Evolutionary conservation across 2,113 vertebrate genomes (phyloP).

Genomic region (Penelope pileata): DNA sequence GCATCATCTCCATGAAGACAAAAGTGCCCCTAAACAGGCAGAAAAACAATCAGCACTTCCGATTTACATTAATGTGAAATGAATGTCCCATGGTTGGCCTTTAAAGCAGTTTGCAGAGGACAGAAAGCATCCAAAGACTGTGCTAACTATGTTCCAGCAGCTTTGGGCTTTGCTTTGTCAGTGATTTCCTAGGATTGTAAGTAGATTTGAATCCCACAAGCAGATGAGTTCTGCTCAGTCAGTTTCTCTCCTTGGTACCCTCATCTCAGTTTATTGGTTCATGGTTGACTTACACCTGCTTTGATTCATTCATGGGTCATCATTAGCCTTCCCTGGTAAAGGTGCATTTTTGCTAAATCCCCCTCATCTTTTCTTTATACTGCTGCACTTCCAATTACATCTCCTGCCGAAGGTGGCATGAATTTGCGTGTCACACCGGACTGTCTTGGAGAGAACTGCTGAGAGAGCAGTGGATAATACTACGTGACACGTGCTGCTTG

Average conservation of each 20-base stretch:
- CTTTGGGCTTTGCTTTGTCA: not conserved
- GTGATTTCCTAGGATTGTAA: not conserved
- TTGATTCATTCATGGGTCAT: not conserved
- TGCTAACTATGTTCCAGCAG: not conserved
- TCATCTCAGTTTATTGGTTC: not conserved
- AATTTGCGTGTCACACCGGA: not conserved
- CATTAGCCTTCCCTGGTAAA: not conserved
- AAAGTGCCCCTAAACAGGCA: not conserved
- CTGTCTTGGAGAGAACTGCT: not conserved
- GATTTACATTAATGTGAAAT: not conserved
- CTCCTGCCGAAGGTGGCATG: not conserved
- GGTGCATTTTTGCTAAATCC: not conserved
- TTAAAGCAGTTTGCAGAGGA: not conserved
- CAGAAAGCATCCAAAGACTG: not conserved
- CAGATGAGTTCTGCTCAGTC: not conserved
- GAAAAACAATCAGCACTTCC: not conserved
- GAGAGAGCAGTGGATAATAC: not conserved
- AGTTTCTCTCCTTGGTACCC: not conserved
- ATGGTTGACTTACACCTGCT: not conserved
- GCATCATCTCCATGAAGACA: not conserved
- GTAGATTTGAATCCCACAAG: not conserved
- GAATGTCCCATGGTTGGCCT: not conserved
- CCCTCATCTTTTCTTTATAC: not conserved
- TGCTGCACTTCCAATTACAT: not conserved
- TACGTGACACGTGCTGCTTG: rapidly evolving